phyloP scores from a whole-genome alignment of 64 coral and sea anemone species.

The Acropora tenuis region DNA sequence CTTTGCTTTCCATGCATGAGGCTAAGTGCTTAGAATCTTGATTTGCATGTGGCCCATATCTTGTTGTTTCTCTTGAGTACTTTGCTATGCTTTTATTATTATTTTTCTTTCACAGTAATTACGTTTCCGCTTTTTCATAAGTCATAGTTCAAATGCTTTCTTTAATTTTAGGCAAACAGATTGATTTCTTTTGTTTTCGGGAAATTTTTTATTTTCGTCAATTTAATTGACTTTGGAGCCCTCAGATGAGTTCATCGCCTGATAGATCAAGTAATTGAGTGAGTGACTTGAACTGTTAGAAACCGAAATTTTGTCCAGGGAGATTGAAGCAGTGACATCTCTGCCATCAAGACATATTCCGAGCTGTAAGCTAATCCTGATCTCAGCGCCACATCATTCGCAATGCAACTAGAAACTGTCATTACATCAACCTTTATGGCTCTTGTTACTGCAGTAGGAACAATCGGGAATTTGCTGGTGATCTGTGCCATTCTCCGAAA shows the following conservation, averaged over 20 bases:
- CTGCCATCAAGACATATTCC: background rate
- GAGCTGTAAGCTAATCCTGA: background rate
- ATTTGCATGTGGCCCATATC: background rate
- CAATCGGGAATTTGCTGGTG: conserved; percentile 9
- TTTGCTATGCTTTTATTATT: too few species aligned
- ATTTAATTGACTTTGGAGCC: too few species aligned
- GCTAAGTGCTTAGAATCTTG: background rate
- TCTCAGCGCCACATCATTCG: background rate
- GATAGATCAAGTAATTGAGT: too few species aligned
- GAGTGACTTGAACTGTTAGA: too few species aligned
- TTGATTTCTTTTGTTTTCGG: too few species aligned
- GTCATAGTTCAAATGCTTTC: too few species aligned
- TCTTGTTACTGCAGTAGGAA: background rate
- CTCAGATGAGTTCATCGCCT: too few species aligned
- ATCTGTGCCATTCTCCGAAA: conserved; percentile 33
- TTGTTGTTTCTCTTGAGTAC: too few species aligned
- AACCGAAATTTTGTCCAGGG: too few species aligned
- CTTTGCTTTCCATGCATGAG: background rate
- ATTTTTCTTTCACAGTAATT: too few species aligned
- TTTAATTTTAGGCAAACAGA: too few species aligned
- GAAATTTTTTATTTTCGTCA: too few species aligned
- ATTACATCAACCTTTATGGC: conserved; percentile 1
- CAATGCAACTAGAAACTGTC: background rate
- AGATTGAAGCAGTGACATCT: background rate
- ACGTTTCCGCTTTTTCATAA: background rate